A percentile compares a stretch with the other conserved stretches of the same genome.
These are phyloP conservation scores for Hyaena hyaena DNA, from an alignment of 2,113 vertebrate genomes.

Conservation along the genomic window DNA sequence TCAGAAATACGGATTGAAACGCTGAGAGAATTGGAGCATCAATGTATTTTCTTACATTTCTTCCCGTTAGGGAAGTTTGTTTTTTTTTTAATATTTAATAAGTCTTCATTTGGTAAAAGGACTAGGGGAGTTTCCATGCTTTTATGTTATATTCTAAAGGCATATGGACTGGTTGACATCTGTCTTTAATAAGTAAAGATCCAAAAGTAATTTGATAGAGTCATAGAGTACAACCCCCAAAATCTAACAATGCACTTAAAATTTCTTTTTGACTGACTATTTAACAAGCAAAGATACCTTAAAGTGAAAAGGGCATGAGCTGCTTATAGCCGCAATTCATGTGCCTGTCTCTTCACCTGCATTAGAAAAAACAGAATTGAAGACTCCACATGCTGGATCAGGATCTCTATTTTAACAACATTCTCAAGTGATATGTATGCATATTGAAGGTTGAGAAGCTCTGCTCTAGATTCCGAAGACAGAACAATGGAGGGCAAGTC, in stretches of 20 bases:
- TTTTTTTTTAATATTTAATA: background rate
- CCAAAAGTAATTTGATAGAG: background rate
- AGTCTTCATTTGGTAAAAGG: background rate
- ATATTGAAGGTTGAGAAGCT: background rate
- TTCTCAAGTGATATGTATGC: background rate
- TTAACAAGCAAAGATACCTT: background rate
- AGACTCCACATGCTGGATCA: background rate
- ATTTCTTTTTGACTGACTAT: background rate
- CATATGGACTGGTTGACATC: accelerated
- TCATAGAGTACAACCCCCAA: background rate
- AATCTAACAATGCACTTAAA: background rate
- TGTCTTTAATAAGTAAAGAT: background rate
- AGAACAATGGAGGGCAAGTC: background rate
- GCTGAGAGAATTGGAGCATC: background rate
- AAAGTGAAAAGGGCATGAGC: background rate
- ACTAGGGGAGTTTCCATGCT: background rate
- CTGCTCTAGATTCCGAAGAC: background rate
- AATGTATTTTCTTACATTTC: background rate
- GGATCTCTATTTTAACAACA: background rate
- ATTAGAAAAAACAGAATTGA: background rate
- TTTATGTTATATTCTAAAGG: conserved; percentile 3
- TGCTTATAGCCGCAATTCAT: background rate
- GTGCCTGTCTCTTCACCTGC: background rate
- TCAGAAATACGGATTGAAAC: background rate
- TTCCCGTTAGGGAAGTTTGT: too few species aligned